phyloP scores from a whole-genome alignment of 2,113 vertebrate genomes.

The Dryoscopus gambensis region DNA sequence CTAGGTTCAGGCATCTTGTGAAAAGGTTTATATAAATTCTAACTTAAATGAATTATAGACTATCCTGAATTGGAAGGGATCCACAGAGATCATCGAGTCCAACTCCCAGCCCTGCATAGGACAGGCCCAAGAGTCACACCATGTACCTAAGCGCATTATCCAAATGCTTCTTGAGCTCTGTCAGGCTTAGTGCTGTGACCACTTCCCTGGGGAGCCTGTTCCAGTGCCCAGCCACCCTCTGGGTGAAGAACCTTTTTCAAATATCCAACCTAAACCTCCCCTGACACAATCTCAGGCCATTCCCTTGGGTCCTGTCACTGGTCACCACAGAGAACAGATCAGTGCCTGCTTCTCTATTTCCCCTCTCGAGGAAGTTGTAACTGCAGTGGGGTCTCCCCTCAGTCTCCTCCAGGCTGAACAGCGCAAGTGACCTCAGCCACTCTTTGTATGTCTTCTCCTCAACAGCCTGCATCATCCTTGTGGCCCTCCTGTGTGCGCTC shows the following conservation, averaged over 20 bases:
- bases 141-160: neutral
- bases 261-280: neutral
- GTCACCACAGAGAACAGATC: neutral
- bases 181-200: neutral
- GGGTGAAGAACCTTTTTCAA: neutral
- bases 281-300: neutral
- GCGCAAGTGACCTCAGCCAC: neutral
- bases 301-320: neutral
- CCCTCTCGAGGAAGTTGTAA: neutral
- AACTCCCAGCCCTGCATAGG: neutral
- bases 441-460: neutral
- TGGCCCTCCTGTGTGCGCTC: neutral
- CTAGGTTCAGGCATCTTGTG: neutral
- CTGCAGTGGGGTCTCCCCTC: neutral
- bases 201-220: neutral
- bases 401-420: neutral
- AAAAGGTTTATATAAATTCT: neutral
- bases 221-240: neutral
- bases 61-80: neutral
- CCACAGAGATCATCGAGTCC: neutral
- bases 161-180: neutral
- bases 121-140: neutral
- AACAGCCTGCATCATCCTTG: neutral
- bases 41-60: neutral
- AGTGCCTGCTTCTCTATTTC: neutral